Percentiles rank a stretch among this genome's conserved stretches.
phyloP scores from a whole-genome alignment of 2,888 invertebrate species.

The Daptonema setosum region DNA sequence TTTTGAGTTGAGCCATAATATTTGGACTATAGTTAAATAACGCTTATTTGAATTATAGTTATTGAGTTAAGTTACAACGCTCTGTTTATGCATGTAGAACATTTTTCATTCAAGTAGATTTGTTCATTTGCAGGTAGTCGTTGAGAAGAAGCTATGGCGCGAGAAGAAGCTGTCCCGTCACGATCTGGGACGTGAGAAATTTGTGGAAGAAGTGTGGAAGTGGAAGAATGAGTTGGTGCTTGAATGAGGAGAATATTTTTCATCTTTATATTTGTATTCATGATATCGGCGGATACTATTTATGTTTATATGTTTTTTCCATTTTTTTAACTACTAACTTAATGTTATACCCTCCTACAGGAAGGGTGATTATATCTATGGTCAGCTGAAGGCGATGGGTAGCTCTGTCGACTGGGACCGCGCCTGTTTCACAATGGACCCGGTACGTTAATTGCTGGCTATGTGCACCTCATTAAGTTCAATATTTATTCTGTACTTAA shows the following conservation, averaged over 20 bases:
- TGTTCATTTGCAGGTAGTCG: constrained; percentile 41
- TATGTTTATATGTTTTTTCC: neutral
- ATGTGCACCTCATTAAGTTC: too few relatives aligned
- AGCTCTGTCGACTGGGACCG: constrained; percentile 84
- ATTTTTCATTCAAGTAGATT: too few relatives aligned
- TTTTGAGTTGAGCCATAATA: too few relatives aligned
- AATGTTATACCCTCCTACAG: constrained; percentile 28
- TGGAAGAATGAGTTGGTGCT: constrained; percentile 57
- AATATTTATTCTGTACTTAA: too few relatives aligned
- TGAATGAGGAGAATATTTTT: neutral
- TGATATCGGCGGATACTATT: neutral
- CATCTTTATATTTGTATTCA: neutral
- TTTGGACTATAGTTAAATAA: too few relatives aligned
- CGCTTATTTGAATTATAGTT: too few relatives aligned
- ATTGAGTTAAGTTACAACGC: too few relatives aligned
- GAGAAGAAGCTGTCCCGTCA: constrained; percentile 66
- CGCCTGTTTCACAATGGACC: constrained; percentile 88
- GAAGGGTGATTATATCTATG: constrained; percentile 49
- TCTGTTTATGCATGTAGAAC: too few relatives aligned
- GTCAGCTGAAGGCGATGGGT: constrained; percentile 65
- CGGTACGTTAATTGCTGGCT: constrained; percentile 29
- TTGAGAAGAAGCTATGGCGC: constrained; percentile 79
- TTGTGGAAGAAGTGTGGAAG: constrained; percentile 72
- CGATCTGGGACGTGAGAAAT: constrained; percentile 78
- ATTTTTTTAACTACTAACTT: neutral